Conservation (phyloP, 2,888 invertebrate genomes). For the Omphaloscelis lunosa region DNA sequence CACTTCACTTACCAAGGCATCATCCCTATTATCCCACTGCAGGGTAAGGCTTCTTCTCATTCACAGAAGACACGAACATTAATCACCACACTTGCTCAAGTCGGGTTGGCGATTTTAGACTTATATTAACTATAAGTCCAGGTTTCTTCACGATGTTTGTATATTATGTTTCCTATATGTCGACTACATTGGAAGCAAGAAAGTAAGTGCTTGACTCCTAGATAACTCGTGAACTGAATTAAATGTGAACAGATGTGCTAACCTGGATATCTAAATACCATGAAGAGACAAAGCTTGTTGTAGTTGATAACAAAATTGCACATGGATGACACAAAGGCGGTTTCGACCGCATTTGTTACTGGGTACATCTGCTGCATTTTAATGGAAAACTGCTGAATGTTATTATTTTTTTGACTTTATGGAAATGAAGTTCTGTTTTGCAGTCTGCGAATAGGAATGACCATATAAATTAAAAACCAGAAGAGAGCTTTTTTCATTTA, state of each 20-base stretch:
- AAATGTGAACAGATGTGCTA: conserved; percentile 32
- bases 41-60: neutral
- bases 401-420: neutral
- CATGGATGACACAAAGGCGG: conserved; percentile 26
- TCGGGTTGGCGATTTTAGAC: neutral
- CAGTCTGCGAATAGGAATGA: neutral
- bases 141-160: neutral
- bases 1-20: no score
- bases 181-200: neutral
- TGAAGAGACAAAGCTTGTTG: conserved; percentile 39
- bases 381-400: neutral
- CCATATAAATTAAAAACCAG: neutral
- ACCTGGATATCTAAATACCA: conserved; percentile 50
- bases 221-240: conserved; percentile 44
- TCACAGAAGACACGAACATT: neutral
- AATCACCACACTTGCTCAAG: neutral
- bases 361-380: neutral
- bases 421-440: no score
- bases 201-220: conserved; percentile 31
- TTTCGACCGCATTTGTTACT: conserved; percentile 18
- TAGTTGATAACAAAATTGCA: conserved; percentile 46
- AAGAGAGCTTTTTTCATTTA: neutral
- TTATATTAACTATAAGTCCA: neutral
- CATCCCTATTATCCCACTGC: no score
- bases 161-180: neutral